Evolutionary conservation across 2,888 invertebrate species (phyloP).

Genomic region (Drosophila paucipuncta): DNA sequence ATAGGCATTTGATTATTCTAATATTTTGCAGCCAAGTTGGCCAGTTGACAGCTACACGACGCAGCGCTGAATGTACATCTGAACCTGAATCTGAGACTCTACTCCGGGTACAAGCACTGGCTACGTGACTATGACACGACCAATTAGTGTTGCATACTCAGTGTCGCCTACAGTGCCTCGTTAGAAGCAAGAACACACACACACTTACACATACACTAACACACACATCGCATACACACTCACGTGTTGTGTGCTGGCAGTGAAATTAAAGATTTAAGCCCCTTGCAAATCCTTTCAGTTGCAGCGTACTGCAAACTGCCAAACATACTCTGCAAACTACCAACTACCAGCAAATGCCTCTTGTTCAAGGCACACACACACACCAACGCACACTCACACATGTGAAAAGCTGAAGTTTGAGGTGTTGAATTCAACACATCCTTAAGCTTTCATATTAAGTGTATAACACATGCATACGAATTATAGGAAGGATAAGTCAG

Average conservation of each 20-base stretch:
- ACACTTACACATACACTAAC: conserved; percentile 3
- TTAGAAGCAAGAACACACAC: conserved; percentile 6
- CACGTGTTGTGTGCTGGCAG: conserved; percentile 13
- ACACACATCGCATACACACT: background rate
- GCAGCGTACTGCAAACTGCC: conserved; percentile 32
- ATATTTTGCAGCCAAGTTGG: conserved; percentile 38
- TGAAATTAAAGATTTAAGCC: conserved; percentile 73
- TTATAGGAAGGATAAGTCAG: conserved; percentile 34
- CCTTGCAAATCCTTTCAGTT: conserved; percentile 51
- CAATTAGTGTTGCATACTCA: conserved; percentile 66
- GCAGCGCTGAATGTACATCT: background rate
- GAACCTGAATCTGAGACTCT: conserved; percentile 1
- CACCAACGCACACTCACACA: background rate
- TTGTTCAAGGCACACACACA: conserved; percentile 47
- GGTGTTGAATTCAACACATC: conserved; percentile 73
- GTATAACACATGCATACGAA: conserved; percentile 52
- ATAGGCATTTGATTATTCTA: conserved; percentile 62
- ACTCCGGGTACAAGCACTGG: conserved; percentile 14
- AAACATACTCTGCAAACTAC: conserved; percentile 7
- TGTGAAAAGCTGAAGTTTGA: conserved; percentile 14
- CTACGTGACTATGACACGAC: conserved; percentile 78
- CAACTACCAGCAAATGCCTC: conserved; percentile 31
- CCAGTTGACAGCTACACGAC: conserved; percentile 32
- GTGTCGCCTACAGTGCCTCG: conserved; percentile 32
- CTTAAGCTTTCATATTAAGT: conserved; percentile 37